Percentiles rank a stretch among this genome's conserved stretches.
Evolutionary conservation across 2,797 vertebrate genomes (phyloP).

Genomic region (Dendrocincla tyrannina): DNA sequence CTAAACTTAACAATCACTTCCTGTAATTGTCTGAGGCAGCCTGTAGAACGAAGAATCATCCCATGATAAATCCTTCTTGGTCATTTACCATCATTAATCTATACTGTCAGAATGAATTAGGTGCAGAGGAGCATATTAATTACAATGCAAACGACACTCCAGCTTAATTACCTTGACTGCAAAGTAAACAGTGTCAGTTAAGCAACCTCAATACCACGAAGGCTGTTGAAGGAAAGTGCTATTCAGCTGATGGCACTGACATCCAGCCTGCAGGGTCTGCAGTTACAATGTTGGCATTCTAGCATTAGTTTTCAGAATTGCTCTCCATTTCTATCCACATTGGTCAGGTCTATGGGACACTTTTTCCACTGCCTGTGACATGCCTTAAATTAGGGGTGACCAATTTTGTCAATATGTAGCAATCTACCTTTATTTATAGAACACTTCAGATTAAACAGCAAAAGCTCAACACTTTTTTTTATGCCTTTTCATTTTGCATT

Average conservation of each 20-base stretch:
- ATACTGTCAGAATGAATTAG: slow-evolving; percentile 54
- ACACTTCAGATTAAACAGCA: slow-evolving; percentile 25
- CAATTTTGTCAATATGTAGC: slow-evolving; percentile 8
- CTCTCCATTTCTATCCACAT: slow-evolving; percentile 27
- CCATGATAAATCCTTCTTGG: slow-evolving; percentile 43
- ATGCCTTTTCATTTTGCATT: slow-evolving; percentile 36
- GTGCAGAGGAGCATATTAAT: slow-evolving; percentile 24
- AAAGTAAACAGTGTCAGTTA: not conserved
- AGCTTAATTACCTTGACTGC: slow-evolving; percentile 33
- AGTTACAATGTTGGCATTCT: not conserved
- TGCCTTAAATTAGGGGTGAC: slow-evolving; percentile 37
- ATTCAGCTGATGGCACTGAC: not conserved
- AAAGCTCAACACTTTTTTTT: slow-evolving; percentile 21
- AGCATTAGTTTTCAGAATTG: not conserved
- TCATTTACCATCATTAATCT: slow-evolving; percentile 57
- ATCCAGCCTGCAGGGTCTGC: not conserved
- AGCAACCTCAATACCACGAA: not conserved
- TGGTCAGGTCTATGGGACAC: slow-evolving; percentile 25
- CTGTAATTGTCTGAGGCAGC: slow-evolving; percentile 59
- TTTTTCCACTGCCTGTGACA: slow-evolving; percentile 33
- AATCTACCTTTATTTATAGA: slow-evolving; percentile 47
- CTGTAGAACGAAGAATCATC: not conserved
- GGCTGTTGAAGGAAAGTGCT: not conserved
- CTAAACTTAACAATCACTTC: slow-evolving; percentile 54
- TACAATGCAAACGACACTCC: slow-evolving; percentile 19